phyloP scores from a whole-genome alignment of 1,140 invertebrate genomes.

The Zaprionus ghesquierei region DNA sequence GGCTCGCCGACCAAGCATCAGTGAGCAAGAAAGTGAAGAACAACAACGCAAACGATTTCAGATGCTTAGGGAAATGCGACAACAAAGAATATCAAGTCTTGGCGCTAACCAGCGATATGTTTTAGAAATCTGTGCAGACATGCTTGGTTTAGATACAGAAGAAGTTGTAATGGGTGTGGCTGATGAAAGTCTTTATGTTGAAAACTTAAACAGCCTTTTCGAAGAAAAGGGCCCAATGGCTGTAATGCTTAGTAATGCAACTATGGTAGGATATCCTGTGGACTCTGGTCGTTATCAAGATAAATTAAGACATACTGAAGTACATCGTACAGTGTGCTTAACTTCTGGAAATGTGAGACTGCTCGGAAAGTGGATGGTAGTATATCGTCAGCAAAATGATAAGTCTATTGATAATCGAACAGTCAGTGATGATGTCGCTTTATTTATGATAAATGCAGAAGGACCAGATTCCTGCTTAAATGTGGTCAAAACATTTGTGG shows the following conservation, averaged over 20 bases:
- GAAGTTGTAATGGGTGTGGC: conserved; percentile 86
- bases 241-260: conserved; percentile 84
- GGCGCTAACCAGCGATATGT: conserved; percentile 85
- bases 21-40: conserved; percentile 63
- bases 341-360: conserved; percentile 83
- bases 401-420: conserved; percentile 84
- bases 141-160: conserved; percentile 84
- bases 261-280: conserved; percentile 79
- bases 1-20: conserved; percentile 51
- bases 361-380: conserved; percentile 84
- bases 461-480: conserved; percentile 78
- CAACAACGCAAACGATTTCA: conserved; percentile 50
- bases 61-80: conserved; percentile 51
- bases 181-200: conserved; percentile 85
- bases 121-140: conserved; percentile 85
- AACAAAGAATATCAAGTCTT: conserved; percentile 57
- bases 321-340: conserved; percentile 84
- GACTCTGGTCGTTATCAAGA: conserved; percentile 84
- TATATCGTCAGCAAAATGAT: conserved; percentile 83
- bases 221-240: conserved; percentile 82
- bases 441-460: conserved; percentile 82
- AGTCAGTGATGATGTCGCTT: conserved; percentile 83
- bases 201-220: conserved; percentile 85
- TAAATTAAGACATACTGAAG: conserved; percentile 68
- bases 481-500: conserved; percentile 83